A percentile compares a stretch with the other conserved stretches of the same genome.
phyloP scores from a whole-genome alignment of 2,888 invertebrate species.

The Mesorhabditis sp. region DNA sequence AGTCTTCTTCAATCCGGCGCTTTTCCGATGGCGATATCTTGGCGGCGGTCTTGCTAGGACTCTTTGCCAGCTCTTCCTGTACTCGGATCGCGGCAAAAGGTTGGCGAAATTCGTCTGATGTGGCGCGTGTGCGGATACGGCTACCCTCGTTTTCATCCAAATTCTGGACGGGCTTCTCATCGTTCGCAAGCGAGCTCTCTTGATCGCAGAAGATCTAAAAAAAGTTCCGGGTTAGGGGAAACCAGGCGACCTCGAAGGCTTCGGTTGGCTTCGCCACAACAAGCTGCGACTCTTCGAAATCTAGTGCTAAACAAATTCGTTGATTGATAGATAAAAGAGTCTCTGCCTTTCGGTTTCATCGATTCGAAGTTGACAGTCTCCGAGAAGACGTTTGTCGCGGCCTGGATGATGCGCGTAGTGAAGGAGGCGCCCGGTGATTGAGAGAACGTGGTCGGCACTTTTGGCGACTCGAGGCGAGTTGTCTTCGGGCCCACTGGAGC shows the following conservation, averaged over 20 bases:
- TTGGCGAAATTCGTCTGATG: too few species aligned
- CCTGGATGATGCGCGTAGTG: neutral
- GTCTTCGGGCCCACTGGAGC: neutral
- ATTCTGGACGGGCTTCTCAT: too few species aligned
- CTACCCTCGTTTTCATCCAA: too few species aligned
- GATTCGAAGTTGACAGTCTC: neutral
- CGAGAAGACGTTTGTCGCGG: neutral
- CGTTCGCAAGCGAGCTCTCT: neutral
- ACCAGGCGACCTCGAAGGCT: neutral
- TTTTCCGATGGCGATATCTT: neutral
- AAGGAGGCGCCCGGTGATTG: constrained; percentile 2
- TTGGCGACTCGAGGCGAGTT: neutral
- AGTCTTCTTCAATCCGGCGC: too few species aligned
- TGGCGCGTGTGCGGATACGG: too few species aligned
- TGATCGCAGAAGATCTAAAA: constrained; percentile 4
- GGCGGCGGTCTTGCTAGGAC: neutral
- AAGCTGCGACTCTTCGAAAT: neutral
- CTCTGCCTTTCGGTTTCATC: neutral
- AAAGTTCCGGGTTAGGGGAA: neutral
- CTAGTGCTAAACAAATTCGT: neutral
- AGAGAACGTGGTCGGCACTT: neutral
- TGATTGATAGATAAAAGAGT: neutral
- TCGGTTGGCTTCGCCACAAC: neutral
- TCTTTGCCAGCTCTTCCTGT: neutral
- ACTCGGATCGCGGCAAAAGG: neutral